Conservation (phyloP, 2,797 vertebrate genomes). For the Spinus pinus region DNA sequence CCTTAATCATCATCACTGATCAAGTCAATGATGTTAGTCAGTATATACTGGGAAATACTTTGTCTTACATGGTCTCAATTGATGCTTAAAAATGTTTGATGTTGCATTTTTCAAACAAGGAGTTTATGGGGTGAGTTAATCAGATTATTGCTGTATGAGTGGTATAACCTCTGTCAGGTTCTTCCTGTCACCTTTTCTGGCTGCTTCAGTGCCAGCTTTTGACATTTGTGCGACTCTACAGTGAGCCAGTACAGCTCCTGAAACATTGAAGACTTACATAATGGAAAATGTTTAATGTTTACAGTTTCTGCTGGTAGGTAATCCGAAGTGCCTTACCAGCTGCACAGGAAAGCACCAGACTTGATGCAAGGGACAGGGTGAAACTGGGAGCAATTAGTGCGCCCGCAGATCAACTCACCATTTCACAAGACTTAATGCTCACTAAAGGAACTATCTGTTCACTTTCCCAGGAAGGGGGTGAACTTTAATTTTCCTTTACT, state of each 20-base stretch:
- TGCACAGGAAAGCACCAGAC: background rate
- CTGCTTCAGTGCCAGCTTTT: background rate
- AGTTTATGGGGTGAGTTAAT: background rate
- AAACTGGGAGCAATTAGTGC: background rate
- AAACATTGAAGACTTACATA: background rate
- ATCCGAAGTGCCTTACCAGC: background rate
- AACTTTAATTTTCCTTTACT: background rate
- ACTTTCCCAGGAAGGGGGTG: background rate
- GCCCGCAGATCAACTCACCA: rapidly evolving
- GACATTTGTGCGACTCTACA: background rate
- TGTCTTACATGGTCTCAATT: background rate
- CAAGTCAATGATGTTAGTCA: background rate
- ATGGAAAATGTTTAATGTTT: background rate
- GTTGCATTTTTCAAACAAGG: background rate
- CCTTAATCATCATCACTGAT: background rate
- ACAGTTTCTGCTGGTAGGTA: background rate
- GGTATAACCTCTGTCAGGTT: background rate
- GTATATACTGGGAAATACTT: background rate
- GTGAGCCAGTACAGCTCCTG: background rate
- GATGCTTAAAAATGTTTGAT: background rate
- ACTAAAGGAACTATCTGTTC: background rate
- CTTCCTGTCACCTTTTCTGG: background rate
- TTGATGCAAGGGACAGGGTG: background rate
- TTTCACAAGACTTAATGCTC: background rate
- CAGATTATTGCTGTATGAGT: background rate